These are phyloP conservation scores for Scopus umbretta DNA, from an alignment of 2,113 vertebrate genomes.

Conservation along the genomic window DNA sequence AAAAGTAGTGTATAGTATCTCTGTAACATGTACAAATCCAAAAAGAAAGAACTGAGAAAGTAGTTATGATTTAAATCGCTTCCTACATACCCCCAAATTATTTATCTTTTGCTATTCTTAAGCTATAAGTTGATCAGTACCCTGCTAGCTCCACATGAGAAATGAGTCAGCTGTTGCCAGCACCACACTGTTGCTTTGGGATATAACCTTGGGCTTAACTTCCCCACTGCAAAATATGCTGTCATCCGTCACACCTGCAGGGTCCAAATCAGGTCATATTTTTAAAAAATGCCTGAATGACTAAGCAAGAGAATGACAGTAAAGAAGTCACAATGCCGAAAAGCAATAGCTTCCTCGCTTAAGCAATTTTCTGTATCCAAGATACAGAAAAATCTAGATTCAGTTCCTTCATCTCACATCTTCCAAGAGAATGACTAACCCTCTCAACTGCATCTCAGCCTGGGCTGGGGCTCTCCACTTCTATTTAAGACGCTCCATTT, in stretches of 20 bases:
- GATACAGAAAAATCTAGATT: not conserved
- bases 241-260: not conserved
- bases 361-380: not conserved
- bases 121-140: not conserved
- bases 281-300: not conserved
- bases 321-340: not conserved
- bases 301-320: not conserved
- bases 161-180: not conserved
- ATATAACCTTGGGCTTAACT: not conserved
- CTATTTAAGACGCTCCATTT: not conserved
- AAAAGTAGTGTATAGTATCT: not conserved
- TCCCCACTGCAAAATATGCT: not conserved
- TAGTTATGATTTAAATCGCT: not conserved
- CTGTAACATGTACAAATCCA: not conserved
- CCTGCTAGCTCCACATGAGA: not conserved
- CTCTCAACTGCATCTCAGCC: not conserved
- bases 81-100: not conserved
- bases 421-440: not conserved
- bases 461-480: not conserved
- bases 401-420: not conserved
- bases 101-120: not conserved
- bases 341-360: not conserved
- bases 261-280: not conserved
- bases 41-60: not conserved
- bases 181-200: not conserved